Conservation (phyloP, 2,797 vertebrate species). For the Takifugu ocellatus region DNA sequence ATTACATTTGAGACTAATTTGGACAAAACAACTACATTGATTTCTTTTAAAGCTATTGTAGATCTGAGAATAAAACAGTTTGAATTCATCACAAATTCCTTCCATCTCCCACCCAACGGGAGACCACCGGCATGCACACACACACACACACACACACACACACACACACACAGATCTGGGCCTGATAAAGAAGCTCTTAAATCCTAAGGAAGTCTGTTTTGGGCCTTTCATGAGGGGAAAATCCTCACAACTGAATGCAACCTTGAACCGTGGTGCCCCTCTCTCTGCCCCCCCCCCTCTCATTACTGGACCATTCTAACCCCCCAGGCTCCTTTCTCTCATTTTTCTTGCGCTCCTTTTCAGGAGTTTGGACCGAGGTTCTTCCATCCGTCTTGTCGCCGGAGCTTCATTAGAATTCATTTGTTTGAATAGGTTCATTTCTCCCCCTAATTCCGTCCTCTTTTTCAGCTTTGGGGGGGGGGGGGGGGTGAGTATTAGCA, state of each 20-base stretch:
- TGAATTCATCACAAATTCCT: conserved; percentile 70
- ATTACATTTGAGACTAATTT: not conserved
- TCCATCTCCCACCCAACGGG: conserved; percentile 31
- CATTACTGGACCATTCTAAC: conserved; percentile 58
- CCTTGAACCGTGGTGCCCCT: conserved; percentile 56
- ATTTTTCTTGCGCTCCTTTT: conserved; percentile 56
- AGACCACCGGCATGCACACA: conserved; percentile 52
- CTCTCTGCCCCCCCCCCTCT: conserved; percentile 44
- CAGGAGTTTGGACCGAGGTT: conserved; percentile 43
- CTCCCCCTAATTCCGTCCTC: conserved; percentile 27
- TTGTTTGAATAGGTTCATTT: conserved; percentile 58
- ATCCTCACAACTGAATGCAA: conserved; percentile 66
- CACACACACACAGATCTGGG: conserved; percentile 38
- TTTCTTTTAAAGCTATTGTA: conserved; percentile 32
- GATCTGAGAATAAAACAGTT: conserved; percentile 59
- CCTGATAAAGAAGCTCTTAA: conserved; percentile 74
- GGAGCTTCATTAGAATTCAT: conserved; percentile 67
- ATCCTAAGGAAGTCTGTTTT: conserved; percentile 71
- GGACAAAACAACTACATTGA: not conserved
- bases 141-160: too few species aligned
- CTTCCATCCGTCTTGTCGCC: conserved; percentile 46
- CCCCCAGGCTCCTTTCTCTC: conserved; percentile 54
- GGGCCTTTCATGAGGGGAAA: conserved; percentile 43
- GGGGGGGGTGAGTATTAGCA: conserved; percentile 48
- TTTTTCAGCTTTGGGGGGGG: conserved; percentile 11